Evolutionary conservation across 2,113 vertebrate species (phyloP), one percentile per base, ranked within the genome.

Genomic region (Grammomys surdaster): DNA sequence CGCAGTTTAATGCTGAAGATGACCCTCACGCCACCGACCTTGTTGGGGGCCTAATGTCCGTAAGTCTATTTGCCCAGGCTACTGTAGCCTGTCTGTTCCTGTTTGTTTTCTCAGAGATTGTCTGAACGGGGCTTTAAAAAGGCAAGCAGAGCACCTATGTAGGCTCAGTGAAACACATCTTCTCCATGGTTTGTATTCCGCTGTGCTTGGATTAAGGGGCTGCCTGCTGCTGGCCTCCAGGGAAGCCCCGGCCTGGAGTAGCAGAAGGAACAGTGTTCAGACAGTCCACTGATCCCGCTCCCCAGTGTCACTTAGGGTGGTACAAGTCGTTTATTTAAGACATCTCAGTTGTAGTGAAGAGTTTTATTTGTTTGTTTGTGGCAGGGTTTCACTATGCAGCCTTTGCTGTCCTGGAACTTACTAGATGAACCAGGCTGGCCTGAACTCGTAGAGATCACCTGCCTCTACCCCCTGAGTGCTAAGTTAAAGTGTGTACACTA

Each of bases 1-100:
- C 99, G 1, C 99, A 99, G 98, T 99, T 99, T 24, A 99, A 98
- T 90, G 99, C 98, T 78, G 99, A 99, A 69, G 99, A 99, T 75
- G 99, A 99, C 91, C 99, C 99, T 17, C 99, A 99, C 17, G 99
- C 99, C 48, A 99, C 97, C 31, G 99, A 99, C 98, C 99, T 99
- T 0, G 99, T 99, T 10, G 99, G 99, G 89, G 99, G 99, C 48
- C 98, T 99, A 51, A 99, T 99, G 99, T 99, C 99, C 92, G 99
- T 99, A 98, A 99, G 99, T 98, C 77, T 2, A 0, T 43, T 7
- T 17, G 33, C n/a, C 91, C 26, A 16, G 40, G 80, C 89, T 22
- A 0, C 75, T 16, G 65, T 16, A 40, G 24, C 17, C 3, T 17
- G 2, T 36, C n/a, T 10, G 48, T 7, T 28, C 43, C 56, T 19